Evolutionary conservation across 2,113 vertebrate species (phyloP), one percentile per base, ranked within the genome.

Genomic region (Oriolus oriolus): DNA sequence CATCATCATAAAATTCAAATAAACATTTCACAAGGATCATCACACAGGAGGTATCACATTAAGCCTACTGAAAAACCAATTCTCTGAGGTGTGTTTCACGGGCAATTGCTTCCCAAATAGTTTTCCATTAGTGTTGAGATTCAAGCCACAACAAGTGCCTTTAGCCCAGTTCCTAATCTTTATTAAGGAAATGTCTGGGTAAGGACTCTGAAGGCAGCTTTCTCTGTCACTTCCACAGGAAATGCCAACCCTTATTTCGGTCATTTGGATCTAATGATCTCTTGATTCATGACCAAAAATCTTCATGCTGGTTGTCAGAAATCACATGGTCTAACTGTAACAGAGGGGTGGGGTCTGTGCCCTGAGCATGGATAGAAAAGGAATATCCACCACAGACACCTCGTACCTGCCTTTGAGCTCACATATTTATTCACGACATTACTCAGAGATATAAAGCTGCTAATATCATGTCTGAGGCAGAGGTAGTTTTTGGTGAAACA

Each of bases 61-160:
- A 92, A 91, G 90, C 12, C 27, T 47, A 63, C 33, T 18, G 28
- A 57, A 74, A 71, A 80, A 66, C 5, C 54, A 96, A 10, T 91
- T 90, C 77, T 91, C 94, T 70, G 87, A 87, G 63, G 70, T 63
- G 13, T 77, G 42, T 89, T 91, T 91, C 77, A 59, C 7, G 69
- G 47, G 41, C 74, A 93, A 92, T 85, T 83, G 39, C 75, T 89
- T 96, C 63, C 27, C 93, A 87, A 78, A 78, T 22, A 63, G 63
- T 97, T 89, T 88, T 90, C 89, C 75, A 71, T 89, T 95, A 89
- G 30, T 63, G 70, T 10, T 70, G 66, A 92, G 63, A 83, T 80
- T 92, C 54, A 52, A 85, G 74, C 53, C 78, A 66, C 63, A 76
- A 57, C 4, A 68, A 80, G 33, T 0, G 4, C 30, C 77, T 80